A percentile compares a stretch with the other conserved stretches of the same genome.
phyloP scores from a whole-genome alignment of 2,888 invertebrate species.

The Clivina fossor region DNA sequence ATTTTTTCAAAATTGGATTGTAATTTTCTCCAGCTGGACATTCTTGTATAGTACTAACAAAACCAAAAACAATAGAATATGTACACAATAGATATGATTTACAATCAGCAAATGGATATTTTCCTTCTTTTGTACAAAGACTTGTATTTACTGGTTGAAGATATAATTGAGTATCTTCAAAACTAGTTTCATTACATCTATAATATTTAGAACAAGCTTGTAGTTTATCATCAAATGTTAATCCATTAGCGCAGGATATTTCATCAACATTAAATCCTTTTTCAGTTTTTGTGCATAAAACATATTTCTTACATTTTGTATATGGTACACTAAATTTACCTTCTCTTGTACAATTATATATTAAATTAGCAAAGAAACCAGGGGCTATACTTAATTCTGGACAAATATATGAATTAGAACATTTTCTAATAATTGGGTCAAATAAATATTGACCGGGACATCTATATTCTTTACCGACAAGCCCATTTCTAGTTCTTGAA shows the following conservation, averaged over 20 bases:
- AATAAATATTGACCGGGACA: constrained; percentile 1
- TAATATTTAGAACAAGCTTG: constrained; percentile 10
- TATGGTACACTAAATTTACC: constrained; percentile 2
- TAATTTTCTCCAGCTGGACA: not conserved
- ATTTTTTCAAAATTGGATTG: constrained; percentile 4
- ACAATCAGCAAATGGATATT: not conserved
- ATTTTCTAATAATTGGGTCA: constrained; percentile 2
- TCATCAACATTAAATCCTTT: not conserved
- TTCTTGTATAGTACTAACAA: not conserved
- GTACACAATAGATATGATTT: not conserved
- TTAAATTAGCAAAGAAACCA: not conserved
- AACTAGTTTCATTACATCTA: constrained; percentile 8
- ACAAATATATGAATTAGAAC: constrained; percentile 11
- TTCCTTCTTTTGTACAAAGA: not conserved
- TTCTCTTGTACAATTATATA: constrained; percentile 2
- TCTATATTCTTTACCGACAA: not conserved
- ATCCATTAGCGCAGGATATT: not conserved
- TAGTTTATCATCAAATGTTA: constrained; percentile 1
- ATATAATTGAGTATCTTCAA: not conserved
- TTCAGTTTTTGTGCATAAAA: not conserved
- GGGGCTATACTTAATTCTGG: not conserved
- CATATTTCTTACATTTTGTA: constrained; percentile 5
- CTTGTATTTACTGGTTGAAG: not conserved
- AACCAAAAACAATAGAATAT: too few species aligned
- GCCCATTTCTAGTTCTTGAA: constrained; percentile 8